Conservation (phyloP, 2,888 invertebrate species). For the Lydus trimaculatus region DNA sequence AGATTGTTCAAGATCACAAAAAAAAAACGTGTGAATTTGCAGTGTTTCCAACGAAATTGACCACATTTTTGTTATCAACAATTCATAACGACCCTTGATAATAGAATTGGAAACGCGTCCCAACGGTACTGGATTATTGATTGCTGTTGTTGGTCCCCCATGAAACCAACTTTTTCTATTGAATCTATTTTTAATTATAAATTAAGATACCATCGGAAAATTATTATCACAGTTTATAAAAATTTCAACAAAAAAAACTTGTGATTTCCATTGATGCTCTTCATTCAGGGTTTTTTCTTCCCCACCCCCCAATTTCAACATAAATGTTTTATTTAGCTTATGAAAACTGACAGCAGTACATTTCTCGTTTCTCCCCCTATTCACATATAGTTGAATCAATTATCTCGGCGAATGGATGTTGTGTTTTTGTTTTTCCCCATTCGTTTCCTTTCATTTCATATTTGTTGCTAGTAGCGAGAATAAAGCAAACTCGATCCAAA, state of each 20-base stretch:
- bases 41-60: background rate
- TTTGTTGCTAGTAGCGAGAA: background rate
- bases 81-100: slow-evolving; percentile 7
- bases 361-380: slow-evolving; percentile 13
- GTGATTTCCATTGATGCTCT: slow-evolving; percentile 19
- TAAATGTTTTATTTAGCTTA: slow-evolving; percentile 29
- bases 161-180: background rate
- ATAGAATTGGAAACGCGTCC: slow-evolving; percentile 11
- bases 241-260: slow-evolving; percentile 14
- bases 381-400: background rate
- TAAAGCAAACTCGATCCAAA: background rate
- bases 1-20: too few relatives aligned
- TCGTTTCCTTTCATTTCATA: background rate
- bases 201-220: background rate
- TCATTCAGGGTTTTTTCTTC: background rate
- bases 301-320: too few relatives aligned
- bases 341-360: slow-evolving; percentile 28
- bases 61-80: slow-evolving; percentile 4
- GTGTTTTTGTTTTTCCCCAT: background rate
- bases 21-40: background rate
- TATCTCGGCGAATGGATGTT: background rate
- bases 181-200: slow-evolving; percentile 7
- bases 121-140: slow-evolving; percentile 6
- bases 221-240: background rate
- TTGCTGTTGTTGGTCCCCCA: background rate